phyloP scores from a whole-genome alignment of 2,888 invertebrate genomes.

The Himalopsyche japonica region DNA sequence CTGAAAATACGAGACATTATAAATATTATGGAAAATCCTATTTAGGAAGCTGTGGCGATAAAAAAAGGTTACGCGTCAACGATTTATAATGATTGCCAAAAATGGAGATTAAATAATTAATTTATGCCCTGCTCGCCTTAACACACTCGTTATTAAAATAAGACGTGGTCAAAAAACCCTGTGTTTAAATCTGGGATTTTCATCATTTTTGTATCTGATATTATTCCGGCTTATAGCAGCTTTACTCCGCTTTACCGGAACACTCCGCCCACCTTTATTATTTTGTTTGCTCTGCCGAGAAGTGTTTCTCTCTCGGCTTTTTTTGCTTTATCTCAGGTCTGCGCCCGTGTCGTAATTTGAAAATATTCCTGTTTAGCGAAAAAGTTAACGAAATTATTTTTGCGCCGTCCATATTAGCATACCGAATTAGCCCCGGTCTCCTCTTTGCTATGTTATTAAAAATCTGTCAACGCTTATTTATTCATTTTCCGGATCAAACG shows the following conservation, averaged over 20 bases:
- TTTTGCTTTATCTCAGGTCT: constrained; percentile 3
- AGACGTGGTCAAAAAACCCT: no score
- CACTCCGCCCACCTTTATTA: background rate
- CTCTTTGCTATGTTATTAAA: background rate
- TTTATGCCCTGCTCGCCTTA: no score
- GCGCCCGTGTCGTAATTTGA: constrained; percentile 12
- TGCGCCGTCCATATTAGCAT: constrained; percentile 17
- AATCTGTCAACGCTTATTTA: background rate
- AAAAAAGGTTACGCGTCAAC: no score
- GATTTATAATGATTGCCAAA: no score
- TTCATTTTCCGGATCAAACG: background rate
- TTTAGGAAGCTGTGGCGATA: no score
- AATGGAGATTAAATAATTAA: no score
- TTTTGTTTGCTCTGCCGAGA: constrained; percentile 24
- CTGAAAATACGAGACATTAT: no score
- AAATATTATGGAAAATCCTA: no score
- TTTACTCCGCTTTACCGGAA: background rate
- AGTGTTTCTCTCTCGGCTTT: constrained; percentile 15
- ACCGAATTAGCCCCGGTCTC: constrained; percentile 13
- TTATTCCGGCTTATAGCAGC: background rate
- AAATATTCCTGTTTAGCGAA: constrained; percentile 28
- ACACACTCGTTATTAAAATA: no score
- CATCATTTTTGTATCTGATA: constrained; percentile 1
- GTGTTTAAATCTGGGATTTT: no score
- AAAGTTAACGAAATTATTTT: constrained; percentile 32